These are phyloP conservation scores for Liodrosophila aerea DNA, from an alignment of 2,888 invertebrate species.

Conservation along the genomic window DNA sequence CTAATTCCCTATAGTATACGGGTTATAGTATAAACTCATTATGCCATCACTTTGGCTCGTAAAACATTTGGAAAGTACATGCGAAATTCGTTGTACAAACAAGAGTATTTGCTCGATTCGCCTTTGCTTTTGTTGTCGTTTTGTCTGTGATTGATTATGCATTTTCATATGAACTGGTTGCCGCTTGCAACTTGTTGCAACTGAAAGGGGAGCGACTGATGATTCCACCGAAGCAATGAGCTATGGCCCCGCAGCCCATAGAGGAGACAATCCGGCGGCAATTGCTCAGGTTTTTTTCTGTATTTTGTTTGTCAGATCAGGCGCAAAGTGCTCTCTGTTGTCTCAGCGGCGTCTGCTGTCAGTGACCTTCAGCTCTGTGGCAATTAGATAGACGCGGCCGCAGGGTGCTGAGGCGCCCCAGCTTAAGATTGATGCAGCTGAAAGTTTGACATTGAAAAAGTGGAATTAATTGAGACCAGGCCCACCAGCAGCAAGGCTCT, in stretches of 20 bases:
- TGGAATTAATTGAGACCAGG: conserved; percentile 76
- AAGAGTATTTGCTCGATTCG: conserved; percentile 1
- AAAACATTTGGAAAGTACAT: conserved; percentile 17
- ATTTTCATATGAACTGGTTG: conserved; percentile 74
- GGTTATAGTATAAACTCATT: no score
- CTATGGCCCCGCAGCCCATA: conserved; percentile 51
- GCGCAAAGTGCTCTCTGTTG: no score
- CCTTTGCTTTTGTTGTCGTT: conserved; percentile 44
- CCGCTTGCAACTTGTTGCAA: conserved; percentile 33
- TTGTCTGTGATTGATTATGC: conserved; percentile 70
- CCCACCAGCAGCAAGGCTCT: conserved; percentile 56
- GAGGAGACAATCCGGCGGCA: conserved; percentile 62
- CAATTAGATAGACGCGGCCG: conserved; percentile 67
- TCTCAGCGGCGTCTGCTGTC: conserved; percentile 37
- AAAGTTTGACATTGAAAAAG: conserved; percentile 78
- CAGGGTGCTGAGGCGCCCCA: conserved; percentile 13
- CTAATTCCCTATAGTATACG: no score
- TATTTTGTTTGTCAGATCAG: neutral
- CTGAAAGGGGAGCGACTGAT: conserved; percentile 22
- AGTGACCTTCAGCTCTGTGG: conserved; percentile 49
- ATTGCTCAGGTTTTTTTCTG: neutral
- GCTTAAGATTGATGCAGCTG: conserved; percentile 10
- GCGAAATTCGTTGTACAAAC: conserved; percentile 22
- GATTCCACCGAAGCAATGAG: conserved; percentile 53
- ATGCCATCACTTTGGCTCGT: neutral